Conservation (phyloP, 2,888 invertebrate genomes). For the Notocelia uddmanniana region DNA sequence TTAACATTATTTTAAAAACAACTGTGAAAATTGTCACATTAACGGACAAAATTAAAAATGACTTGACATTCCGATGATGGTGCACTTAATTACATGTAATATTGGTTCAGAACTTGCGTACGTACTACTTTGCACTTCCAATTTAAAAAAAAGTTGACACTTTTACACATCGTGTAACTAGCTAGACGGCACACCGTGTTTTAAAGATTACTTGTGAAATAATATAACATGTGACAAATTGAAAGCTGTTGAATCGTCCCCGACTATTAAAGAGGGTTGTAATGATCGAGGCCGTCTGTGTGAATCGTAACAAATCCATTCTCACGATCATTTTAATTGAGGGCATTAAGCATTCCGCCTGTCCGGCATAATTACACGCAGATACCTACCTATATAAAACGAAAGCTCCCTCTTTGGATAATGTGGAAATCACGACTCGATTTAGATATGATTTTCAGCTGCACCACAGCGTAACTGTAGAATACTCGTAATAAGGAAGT, state of each 20-base stretch:
- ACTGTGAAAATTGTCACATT: not conserved
- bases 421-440: conserved; percentile 33
- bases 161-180: too few relatives aligned
- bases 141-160: too few relatives aligned
- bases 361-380: conserved; percentile 37
- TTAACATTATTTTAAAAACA: not conserved
- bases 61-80: not conserved
- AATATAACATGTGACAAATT: not conserved
- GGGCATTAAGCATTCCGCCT: conserved; percentile 45
- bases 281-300: conserved; percentile 34
- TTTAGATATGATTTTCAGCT: conserved; percentile 6
- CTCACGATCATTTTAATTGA: conserved; percentile 48
- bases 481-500: not conserved
- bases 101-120: too few relatives aligned
- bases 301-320: conserved; percentile 48
- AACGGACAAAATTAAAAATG: too few relatives aligned
- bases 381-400: conserved; percentile 19
- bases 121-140: too few relatives aligned
- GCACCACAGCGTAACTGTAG: not conserved
- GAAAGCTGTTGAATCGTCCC: conserved; percentile 16
- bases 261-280: conserved; percentile 26
- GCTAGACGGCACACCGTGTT: not conserved
- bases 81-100: not conserved
- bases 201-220: not conserved
- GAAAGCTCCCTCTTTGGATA: conserved; percentile 26